A percentile compares a stretch with the other conserved stretches of the same genome.
Conservation (phyloP, 2,888 invertebrate species). For the Rhamphomyia laevipes region DNA sequence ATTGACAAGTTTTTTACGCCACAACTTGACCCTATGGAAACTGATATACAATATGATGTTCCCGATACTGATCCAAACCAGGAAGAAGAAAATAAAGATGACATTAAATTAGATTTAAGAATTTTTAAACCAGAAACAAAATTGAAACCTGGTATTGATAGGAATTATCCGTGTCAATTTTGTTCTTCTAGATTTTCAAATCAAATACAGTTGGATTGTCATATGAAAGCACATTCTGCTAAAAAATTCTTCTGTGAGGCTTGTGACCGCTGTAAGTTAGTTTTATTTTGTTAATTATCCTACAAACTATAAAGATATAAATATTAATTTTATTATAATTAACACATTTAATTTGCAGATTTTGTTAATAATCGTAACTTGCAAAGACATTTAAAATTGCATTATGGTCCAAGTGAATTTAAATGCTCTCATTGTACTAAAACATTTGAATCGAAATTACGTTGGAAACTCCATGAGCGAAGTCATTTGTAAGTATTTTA, state of each 20-base stretch:
- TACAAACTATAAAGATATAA: too few relatives aligned
- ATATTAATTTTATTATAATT: too few relatives aligned
- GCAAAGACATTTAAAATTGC: not conserved
- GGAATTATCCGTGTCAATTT: not conserved
- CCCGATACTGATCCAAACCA: too few relatives aligned
- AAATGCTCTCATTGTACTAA: not conserved
- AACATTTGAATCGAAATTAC: not conserved
- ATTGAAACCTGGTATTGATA: not conserved
- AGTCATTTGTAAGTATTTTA: not conserved
- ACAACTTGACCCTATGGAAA: too few relatives aligned
- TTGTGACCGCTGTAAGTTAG: not conserved
- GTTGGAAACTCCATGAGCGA: not conserved
- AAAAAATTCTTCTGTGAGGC: not conserved
- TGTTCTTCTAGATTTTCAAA: not conserved
- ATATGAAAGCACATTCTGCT: not conserved
- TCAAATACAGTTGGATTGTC: not conserved
- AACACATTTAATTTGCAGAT: too few relatives aligned
- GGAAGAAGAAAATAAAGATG: too few relatives aligned
- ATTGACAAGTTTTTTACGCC: not conserved
- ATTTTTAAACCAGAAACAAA: not conserved
- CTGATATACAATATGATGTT: too few relatives aligned
- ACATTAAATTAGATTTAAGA: not conserved
- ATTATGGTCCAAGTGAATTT: not conserved
- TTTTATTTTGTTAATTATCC: too few relatives aligned
- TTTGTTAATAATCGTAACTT: constrained; percentile 1